A percentile compares a stretch with the other conserved stretches of the same genome.
phyloP scores from a whole-genome alignment of 2,888 invertebrate genomes.

The Taphrorychus bicolor region DNA sequence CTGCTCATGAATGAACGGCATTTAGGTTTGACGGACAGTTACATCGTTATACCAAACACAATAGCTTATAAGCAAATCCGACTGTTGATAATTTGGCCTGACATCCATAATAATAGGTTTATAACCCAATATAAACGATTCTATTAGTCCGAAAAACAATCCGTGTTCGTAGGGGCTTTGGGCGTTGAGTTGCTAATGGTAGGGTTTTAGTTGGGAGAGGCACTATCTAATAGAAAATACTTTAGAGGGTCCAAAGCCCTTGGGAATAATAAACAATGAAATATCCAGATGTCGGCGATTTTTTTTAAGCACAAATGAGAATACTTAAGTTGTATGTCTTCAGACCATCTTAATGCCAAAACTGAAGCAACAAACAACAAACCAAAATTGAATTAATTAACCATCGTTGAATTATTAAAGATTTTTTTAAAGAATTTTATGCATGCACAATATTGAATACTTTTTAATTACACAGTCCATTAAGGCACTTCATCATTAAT shows the following conservation, averaged over 20 bases:
- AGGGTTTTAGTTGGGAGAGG: slow-evolving; percentile 8
- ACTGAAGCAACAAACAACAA: too few species aligned
- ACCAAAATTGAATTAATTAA: too few species aligned
- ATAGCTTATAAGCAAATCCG: slow-evolving; percentile 24
- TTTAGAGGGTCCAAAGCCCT: not conserved
- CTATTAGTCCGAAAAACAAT: slow-evolving; percentile 33
- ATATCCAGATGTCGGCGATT: too few species aligned
- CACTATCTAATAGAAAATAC: not conserved
- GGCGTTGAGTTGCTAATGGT: slow-evolving; percentile 33
- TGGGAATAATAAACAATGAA: too few species aligned
- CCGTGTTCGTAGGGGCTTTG: slow-evolving; percentile 16
- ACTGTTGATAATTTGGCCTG: slow-evolving; percentile 14
- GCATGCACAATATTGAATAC: not conserved
- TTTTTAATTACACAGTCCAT: slow-evolving; percentile 11
- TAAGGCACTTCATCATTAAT: slow-evolving; percentile 6
- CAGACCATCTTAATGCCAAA: too few species aligned
- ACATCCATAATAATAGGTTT: slow-evolving; percentile 39
- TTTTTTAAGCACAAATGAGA: too few species aligned
- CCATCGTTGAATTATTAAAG: not conserved
- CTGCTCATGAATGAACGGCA: slow-evolving; percentile 13
- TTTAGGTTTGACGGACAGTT: slow-evolving; percentile 16
- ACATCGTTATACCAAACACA: slow-evolving; percentile 14
- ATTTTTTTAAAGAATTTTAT: not conserved
- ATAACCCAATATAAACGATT: slow-evolving; percentile 38
- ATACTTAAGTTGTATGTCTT: too few species aligned